Conservation (phyloP, 2,113 vertebrate species). For the Muscicapa adusta region DNA sequence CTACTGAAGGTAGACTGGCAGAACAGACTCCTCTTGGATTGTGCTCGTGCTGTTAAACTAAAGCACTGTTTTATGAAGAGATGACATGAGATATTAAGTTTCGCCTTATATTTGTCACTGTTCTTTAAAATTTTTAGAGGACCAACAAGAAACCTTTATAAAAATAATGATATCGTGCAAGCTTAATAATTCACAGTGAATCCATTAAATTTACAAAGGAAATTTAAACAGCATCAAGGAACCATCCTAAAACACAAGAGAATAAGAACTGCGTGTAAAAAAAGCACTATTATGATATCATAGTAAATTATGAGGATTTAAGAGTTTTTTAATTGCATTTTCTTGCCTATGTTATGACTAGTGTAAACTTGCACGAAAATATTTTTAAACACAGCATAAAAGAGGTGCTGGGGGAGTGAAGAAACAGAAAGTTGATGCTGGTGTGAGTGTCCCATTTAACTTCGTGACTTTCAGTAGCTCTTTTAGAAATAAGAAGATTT, state of each 20-base stretch:
- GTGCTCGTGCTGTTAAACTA: background rate
- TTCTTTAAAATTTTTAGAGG: conserved; percentile 41
- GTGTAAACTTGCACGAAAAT: background rate
- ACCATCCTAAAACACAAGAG: background rate
- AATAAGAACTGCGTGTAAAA: background rate
- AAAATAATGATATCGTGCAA: conserved; percentile 30
- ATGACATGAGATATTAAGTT: conserved; percentile 22
- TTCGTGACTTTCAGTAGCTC: background rate
- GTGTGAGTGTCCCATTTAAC: background rate
- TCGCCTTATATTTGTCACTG: conserved; percentile 40
- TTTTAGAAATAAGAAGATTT: background rate
- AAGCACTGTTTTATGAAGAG: conserved; percentile 15
- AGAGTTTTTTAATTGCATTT: background rate
- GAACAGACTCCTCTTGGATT: conserved; percentile 2
- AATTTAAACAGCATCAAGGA: background rate
- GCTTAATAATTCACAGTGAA: conserved; percentile 36
- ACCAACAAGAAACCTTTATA: conserved; percentile 13
- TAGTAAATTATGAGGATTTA: background rate
- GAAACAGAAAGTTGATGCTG: background rate
- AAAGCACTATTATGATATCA: background rate
- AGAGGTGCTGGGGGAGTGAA: background rate
- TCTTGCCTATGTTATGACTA: background rate
- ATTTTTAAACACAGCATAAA: background rate
- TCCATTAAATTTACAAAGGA: conserved; percentile 8
- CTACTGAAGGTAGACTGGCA: background rate